Conservation (phyloP, 2,797 vertebrate species). For the Graptemys geographica region DNA sequence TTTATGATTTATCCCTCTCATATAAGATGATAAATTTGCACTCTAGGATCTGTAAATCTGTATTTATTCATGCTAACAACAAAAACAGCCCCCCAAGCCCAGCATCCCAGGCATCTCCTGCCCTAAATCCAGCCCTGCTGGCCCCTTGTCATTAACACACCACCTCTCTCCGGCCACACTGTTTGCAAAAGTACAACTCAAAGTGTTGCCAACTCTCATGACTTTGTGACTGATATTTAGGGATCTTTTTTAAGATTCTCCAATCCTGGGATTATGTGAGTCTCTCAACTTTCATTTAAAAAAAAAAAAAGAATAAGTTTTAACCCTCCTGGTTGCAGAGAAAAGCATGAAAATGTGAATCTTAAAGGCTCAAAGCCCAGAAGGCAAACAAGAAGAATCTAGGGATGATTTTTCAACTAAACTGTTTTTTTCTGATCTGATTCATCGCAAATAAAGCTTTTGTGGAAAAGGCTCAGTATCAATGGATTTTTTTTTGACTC, state of each 20-base stretch:
- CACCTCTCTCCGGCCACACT: too few relatives aligned
- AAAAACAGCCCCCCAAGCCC: neutral
- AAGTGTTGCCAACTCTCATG: neutral
- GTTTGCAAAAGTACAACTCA: neutral
- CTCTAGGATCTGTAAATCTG: too few relatives aligned
- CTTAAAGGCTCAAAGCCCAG: neutral
- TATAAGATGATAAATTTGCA: too few relatives aligned
- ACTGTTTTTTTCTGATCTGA: neutral
- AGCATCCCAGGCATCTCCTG: neutral
- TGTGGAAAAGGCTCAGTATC: neutral
- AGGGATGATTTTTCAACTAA: neutral
- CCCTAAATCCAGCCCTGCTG: too few relatives aligned
- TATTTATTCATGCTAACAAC: too few relatives aligned
- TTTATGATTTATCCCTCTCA: too few relatives aligned
- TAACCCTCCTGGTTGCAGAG: conserved; percentile 24
- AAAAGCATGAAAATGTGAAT: neutral
- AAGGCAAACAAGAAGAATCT: neutral
- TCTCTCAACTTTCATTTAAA: conserved; percentile 55
- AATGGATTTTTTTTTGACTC: neutral
- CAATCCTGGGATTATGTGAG: conserved; percentile 68
- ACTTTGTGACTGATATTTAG: neutral
- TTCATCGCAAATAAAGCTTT: neutral
- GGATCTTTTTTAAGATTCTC: conserved; percentile 57
- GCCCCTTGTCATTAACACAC: neutral
- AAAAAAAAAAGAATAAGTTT: conserved; percentile 43